phyloP scores from a whole-genome alignment of 2,113 vertebrate genomes.

The Clarias magur region DNA sequence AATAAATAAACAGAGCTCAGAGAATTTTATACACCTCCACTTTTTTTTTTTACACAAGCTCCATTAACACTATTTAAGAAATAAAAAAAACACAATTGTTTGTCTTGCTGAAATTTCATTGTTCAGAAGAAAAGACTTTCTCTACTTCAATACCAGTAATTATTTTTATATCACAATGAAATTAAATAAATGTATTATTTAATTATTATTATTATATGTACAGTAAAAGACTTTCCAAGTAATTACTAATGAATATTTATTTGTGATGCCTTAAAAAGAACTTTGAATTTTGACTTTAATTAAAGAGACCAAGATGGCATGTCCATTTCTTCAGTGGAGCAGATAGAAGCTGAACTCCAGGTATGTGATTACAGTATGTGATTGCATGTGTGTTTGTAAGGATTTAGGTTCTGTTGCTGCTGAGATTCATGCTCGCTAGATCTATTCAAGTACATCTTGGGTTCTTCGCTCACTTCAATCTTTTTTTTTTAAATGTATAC shows the following conservation, averaged over 20 bases:
- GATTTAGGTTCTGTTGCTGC: neutral
- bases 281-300: neutral
- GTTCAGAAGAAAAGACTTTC: too few relatives aligned
- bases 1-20: too few relatives aligned
- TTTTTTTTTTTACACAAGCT: neutral
- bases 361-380: neutral
- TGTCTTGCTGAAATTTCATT: neutral
- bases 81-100: neutral
- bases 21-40: too few relatives aligned
- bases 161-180: neutral
- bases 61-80: too few relatives aligned
- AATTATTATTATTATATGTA: too few relatives aligned
- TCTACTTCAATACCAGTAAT: neutral
- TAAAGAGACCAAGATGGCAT: neutral
- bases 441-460: neutral
- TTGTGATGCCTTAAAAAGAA: neutral
- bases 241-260: neutral
- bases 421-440: neutral
- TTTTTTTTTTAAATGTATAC: neutral
- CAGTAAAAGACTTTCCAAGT: neutral
- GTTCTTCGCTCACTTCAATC: neutral
- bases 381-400: neutral
- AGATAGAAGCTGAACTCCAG: neutral
- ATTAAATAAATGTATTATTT: neutral
- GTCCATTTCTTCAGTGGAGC: neutral